A percentile compares a stretch with the other conserved stretches of the same genome.
Evolutionary conservation across 2,113 vertebrate species (phyloP).

Genomic region (Sapayoa aenigma): DNA sequence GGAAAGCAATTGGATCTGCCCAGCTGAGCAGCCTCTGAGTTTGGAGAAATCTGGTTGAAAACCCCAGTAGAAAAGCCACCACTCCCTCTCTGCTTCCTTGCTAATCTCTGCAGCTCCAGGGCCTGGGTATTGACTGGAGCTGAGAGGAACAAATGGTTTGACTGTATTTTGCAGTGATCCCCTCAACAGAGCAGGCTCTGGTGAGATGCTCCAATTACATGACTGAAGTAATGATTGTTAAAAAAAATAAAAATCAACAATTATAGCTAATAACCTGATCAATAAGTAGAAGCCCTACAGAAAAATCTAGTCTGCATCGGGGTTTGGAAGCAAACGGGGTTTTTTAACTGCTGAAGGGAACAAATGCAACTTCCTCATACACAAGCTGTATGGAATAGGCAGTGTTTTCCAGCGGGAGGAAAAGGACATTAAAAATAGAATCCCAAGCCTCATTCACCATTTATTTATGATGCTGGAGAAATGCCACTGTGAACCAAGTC

Average conservation of each 20-base stretch:
- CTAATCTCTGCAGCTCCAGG: neutral
- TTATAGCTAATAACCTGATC: neutral
- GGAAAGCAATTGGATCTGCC: slow-evolving; percentile 1
- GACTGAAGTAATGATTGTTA: neutral
- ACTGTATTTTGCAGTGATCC: neutral
- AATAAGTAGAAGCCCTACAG: neutral
- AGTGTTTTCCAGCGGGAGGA: neutral
- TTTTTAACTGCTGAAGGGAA: neutral
- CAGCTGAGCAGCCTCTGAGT: neutral
- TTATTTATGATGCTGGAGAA: slow-evolving; percentile 1
- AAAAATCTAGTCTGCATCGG: neutral
- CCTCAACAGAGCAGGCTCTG: neutral
- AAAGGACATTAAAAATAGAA: slow-evolving; percentile 24
- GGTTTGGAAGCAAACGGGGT: neutral
- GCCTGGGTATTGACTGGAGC: neutral
- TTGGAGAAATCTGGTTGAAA: slow-evolving; percentile 3
- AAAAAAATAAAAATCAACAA: neutral
- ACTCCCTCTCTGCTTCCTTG: neutral
- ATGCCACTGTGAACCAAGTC: neutral
- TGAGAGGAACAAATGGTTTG: neutral
- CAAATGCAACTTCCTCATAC: neutral
- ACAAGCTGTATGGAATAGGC: neutral
- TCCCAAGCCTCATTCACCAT: neutral
- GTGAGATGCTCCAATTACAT: neutral
- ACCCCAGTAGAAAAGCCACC: neutral